Evolutionary conservation across 2,113 vertebrate genomes (phyloP).

Genomic region (Ariopsis seemanni): DNA sequence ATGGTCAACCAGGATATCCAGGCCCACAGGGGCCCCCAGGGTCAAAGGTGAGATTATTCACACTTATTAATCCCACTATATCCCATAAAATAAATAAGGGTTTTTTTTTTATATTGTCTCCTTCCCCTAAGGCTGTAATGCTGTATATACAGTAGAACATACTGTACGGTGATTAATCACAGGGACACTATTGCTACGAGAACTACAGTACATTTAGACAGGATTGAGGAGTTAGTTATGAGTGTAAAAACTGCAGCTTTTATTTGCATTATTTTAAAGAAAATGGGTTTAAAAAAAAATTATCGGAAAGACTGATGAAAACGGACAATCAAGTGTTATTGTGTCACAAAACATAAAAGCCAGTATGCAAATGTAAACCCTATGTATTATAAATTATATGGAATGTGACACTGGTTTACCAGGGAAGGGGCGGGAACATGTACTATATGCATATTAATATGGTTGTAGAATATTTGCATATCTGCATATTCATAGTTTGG

Average conservation of each 20-base stretch:
- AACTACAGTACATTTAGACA: background rate
- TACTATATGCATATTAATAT: background rate
- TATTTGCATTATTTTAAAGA: background rate
- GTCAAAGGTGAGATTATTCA: conserved; percentile 69
- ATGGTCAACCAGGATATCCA: conserved; percentile 77
- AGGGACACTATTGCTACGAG: background rate
- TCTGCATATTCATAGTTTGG: background rate
- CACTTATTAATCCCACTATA: background rate
- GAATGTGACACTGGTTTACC: background rate
- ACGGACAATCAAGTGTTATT: background rate
- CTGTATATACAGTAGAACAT: background rate
- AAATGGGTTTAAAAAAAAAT: background rate
- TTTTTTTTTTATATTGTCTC: background rate
- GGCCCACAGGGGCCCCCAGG: conserved; percentile 78
- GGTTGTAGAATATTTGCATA: background rate
- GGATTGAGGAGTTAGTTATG: background rate
- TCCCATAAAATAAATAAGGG: no score
- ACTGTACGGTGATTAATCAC: background rate
- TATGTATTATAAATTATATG: background rate
- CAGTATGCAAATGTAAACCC: background rate
- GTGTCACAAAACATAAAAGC: background rate
- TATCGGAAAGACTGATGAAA: background rate
- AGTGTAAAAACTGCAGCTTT: background rate
- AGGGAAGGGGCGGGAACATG: background rate
- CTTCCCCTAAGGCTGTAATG: background rate